These are phyloP conservation scores for Macaria notata DNA, from an alignment of 2,888 invertebrate genomes.

Conservation along the genomic window DNA sequence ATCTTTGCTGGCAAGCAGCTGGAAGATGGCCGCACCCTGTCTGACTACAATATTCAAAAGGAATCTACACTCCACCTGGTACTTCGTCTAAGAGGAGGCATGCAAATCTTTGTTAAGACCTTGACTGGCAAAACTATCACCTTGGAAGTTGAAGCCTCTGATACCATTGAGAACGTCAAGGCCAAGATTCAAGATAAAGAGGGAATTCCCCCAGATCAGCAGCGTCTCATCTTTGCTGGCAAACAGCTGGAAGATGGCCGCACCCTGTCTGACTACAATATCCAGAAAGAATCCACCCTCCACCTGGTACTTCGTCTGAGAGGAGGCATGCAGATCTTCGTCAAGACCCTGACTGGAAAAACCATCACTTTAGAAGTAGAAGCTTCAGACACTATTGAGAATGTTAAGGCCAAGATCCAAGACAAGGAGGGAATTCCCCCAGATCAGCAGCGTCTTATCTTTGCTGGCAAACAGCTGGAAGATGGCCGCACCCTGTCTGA, in stretches of 20 bases:
- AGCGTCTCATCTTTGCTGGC: slow-evolving; percentile 60
- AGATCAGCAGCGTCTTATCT: slow-evolving; percentile 52
- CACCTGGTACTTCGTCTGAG: slow-evolving; percentile 58
- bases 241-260: slow-evolving; percentile 63
- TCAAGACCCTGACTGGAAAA: slow-evolving; percentile 51
- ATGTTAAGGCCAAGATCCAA: slow-evolving; percentile 54
- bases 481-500: slow-evolving; percentile 53
- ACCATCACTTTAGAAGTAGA: slow-evolving; percentile 53
- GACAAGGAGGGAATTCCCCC: slow-evolving; percentile 57
- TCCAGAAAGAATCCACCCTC: slow-evolving; percentile 61
- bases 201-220: slow-evolving; percentile 64
- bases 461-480: slow-evolving; percentile 53
- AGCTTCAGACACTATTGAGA: slow-evolving; percentile 53
- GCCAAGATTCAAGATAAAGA: slow-evolving; percentile 67
- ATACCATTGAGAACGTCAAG: slow-evolving; percentile 63
- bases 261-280: slow-evolving; percentile 61
- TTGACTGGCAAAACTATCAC: slow-evolving; percentile 63
- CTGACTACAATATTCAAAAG: slow-evolving; percentile 68
- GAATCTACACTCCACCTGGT: slow-evolving; percentile 66
- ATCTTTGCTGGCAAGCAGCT: slow-evolving; percentile 65
- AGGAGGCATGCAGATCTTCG: slow-evolving; percentile 60
- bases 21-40: slow-evolving; percentile 65
- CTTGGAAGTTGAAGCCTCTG: slow-evolving; percentile 56
- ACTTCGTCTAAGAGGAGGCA: slow-evolving; percentile 61
- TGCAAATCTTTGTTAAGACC: slow-evolving; percentile 64